Evolutionary conservation across 2,113 vertebrate genomes (phyloP), one percentile per base, ranked within the genome.

Genomic region (Nothoprocta perdicaria): DNA sequence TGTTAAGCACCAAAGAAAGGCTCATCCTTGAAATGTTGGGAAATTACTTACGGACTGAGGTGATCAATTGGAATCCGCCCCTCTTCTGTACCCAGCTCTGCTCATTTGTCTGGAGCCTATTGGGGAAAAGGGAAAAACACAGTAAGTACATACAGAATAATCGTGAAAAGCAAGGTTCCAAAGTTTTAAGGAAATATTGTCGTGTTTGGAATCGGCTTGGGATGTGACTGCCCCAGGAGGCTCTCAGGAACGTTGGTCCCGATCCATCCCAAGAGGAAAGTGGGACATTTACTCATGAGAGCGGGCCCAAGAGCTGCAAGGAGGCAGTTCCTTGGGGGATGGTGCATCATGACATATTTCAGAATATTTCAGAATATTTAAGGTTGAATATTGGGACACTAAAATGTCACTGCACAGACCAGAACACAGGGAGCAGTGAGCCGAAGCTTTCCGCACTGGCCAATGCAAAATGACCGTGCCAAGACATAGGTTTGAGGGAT

Each of bases 101-200:
- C 11, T 94, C 91, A 80, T 93, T 52, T 82, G 86, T 55, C 75
- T 66, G 75, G 55, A 94, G 41, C 78, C 92, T 96, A 17, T 43
- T 4, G 45, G 41, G 71, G 13, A 21, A 43, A 66, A 43, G 15
- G 55, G 72, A 74, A 50, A 71, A 16, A 15, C 53, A 52, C 14
- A 77, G 43, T 92, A 89, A 95, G 33, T 71, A 63, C 0, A 74
- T n/a, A 73, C 5, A 31, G 62, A 83, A 60, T 21, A 3, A 23
- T 31, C 17, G 11, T 45, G 53, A 55, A 69, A 18, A 38, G 31
- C 26, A 33, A 40, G 21, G 24, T 9, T 29, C 9, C 55, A 10
- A 76, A 41, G 45, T 58, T 50, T 61, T 12, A 48, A 76, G 71
- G 3, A 93, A 87, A 92, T 1, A 31, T 58, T 75, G 80, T 2